Evolutionary conservation across 2,797 vertebrate genomes (phyloP).

Genomic region (Chrosomus eos): DNA sequence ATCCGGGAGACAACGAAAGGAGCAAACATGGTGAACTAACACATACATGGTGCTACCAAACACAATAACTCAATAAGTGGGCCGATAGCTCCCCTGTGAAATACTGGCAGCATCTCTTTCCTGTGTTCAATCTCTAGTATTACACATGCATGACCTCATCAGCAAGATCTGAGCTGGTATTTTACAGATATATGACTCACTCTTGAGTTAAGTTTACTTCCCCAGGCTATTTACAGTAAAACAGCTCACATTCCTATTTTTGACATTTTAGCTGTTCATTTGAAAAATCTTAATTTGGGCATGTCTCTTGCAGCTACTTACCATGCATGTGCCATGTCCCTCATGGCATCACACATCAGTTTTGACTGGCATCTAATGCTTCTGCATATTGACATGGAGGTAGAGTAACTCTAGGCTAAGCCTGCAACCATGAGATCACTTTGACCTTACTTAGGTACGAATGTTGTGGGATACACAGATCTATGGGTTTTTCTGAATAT

Average conservation of each 20-base stretch:
- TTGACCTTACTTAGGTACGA: slow-evolving; percentile 26
- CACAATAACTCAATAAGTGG: slow-evolving; percentile 4
- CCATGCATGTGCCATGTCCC: slow-evolving; percentile 38
- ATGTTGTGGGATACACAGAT: not conserved
- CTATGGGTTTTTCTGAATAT: not conserved
- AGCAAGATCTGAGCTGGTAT: slow-evolving; percentile 1
- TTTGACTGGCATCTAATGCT: slow-evolving; percentile 43
- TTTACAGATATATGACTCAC: slow-evolving; percentile 3
- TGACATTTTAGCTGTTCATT: slow-evolving; percentile 34
- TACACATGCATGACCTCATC: slow-evolving; percentile 21
- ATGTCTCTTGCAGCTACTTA: slow-evolving; percentile 23
- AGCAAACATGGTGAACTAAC: slow-evolving; percentile 1
- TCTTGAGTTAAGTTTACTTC: not conserved
- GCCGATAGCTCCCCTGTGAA: not conserved
- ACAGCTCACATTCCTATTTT: not conserved
- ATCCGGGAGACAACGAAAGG: slow-evolving; percentile 10
- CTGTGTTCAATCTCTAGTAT: not conserved
- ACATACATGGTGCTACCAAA: slow-evolving; percentile 19
- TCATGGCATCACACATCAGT: slow-evolving; percentile 46
- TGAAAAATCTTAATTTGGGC: slow-evolving; percentile 18
- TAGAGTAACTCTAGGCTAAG: slow-evolving; percentile 32
- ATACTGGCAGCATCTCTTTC: not conserved
- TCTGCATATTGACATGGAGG: slow-evolving; percentile 50
- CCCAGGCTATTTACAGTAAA: slow-evolving; percentile 11
- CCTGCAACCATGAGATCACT: slow-evolving; percentile 29